phyloP scores from a whole-genome alignment of 2,113 vertebrate species.

The Silurus meridionalis region DNA sequence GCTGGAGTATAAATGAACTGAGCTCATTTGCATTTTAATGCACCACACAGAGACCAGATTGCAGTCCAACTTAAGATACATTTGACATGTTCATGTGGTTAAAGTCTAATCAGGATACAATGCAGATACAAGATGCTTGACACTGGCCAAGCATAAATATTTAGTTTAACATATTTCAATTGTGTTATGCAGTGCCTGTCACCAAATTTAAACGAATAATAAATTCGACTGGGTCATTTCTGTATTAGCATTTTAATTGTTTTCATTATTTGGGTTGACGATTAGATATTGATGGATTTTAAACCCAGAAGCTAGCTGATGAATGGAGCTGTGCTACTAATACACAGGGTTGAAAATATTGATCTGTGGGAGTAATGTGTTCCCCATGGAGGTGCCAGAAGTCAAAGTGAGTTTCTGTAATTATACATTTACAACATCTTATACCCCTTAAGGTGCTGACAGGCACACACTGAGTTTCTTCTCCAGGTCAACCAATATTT shows the following conservation, averaged over 20 bases:
- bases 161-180: neutral
- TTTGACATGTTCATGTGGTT: neutral
- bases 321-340: constrained; percentile 72
- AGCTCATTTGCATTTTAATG: neutral
- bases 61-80: neutral
- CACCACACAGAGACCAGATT: neutral
- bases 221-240: constrained; percentile 24
- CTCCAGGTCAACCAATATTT: constrained; percentile 7
- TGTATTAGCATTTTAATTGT: constrained; percentile 62
- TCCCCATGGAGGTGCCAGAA: constrained; percentile 60
- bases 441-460: constrained; percentile 64
- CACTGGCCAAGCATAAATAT: neutral
- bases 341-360: constrained; percentile 67
- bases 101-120: neutral
- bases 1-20: neutral
- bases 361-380: constrained; percentile 71
- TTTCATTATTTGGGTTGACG: constrained; percentile 45
- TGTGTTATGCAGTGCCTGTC: neutral
- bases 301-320: constrained; percentile 63
- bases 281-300: neutral
- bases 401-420: constrained; percentile 74
- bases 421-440: constrained; percentile 70
- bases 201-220: constrained; percentile 41
- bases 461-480: constrained; percentile 49
- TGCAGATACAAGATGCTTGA: neutral